phyloP scores from a whole-genome alignment of 2,888 invertebrate species.

The Ormia ochracea region DNA sequence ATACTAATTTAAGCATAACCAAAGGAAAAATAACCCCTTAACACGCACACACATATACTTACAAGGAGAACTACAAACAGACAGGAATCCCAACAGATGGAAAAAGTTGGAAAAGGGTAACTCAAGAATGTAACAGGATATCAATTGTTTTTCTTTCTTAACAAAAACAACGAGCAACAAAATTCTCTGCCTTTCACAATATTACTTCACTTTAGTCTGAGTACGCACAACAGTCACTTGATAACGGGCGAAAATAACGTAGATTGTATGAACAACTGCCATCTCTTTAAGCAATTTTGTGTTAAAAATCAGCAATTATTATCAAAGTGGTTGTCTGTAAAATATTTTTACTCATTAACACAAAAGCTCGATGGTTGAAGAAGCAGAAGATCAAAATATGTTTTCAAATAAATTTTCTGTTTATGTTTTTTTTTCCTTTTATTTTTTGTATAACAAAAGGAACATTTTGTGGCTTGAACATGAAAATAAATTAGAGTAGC shows the following conservation, averaged over 20 bases:
- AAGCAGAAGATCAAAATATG: not conserved
- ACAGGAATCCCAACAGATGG: not conserved
- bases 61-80: too few species aligned
- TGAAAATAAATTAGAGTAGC: constrained; percentile 4
- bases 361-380: constrained; percentile 2
- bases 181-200: not conserved
- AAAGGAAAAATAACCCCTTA: constrained; percentile 11
- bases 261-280: not conserved
- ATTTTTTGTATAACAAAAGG: not conserved
- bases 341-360: constrained; percentile 45
- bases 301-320: constrained; percentile 57
- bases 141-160: constrained; percentile 32
- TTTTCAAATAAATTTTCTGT: not conserved
- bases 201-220: constrained; percentile 4
- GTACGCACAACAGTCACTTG: constrained; percentile 12
- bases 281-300: constrained; percentile 28
- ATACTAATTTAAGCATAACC: constrained; percentile 54
- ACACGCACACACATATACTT: not conserved
- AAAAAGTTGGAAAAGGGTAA: constrained; percentile 19
- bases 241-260: constrained; percentile 12
- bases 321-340: constrained; percentile 14
- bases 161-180: not conserved
- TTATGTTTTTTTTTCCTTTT: too few species aligned
- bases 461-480: constrained; percentile 6
- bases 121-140: constrained; percentile 41